A percentile compares a stretch with the other conserved stretches of the same genome.
Conservation (phyloP, 2,797 vertebrate genomes). For the Alosa sapidissima region DNA sequence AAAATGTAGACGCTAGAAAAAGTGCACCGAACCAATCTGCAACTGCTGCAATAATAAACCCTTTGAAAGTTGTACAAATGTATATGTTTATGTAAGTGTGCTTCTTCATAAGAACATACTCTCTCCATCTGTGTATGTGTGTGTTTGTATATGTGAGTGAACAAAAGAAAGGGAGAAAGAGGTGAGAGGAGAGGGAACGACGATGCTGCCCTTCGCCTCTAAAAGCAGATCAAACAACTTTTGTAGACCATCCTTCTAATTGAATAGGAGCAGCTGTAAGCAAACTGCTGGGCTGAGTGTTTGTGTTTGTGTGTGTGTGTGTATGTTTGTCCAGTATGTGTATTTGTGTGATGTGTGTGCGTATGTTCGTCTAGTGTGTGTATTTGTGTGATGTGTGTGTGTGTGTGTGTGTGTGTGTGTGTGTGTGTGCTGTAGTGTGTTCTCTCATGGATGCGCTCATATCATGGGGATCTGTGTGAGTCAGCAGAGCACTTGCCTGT, state of each 20-base stretch:
- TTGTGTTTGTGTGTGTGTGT: conserved; percentile 32
- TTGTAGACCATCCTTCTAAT: conserved; percentile 54
- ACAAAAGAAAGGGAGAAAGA: conserved; percentile 12
- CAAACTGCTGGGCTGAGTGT: conserved; percentile 47
- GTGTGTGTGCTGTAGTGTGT: conserved; percentile 22
- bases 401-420: conserved; percentile 17
- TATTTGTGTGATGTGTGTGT: neutral
- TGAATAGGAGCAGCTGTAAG: conserved; percentile 53
- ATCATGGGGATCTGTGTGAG: conserved; percentile 13
- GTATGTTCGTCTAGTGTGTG: conserved; percentile 13
- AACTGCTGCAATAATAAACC: neutral
- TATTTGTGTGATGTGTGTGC: conserved; percentile 29
- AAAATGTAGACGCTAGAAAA: neutral
- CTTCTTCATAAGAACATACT: neutral
- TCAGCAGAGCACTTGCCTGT: conserved; percentile 45
- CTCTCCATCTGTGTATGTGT: neutral
- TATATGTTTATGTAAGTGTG: neutral
- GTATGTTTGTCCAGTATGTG: neutral
- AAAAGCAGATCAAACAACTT: conserved; percentile 64
- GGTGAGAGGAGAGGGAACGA: conserved; percentile 39
- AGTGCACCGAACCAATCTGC: neutral
- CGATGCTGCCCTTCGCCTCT: conserved; percentile 46
- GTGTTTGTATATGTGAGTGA: conserved; percentile 16
- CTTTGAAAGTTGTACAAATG: neutral
- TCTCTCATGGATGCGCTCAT: neutral